Percentiles rank a stretch among this genome's conserved stretches.
phyloP scores from a whole-genome alignment of 2,888 invertebrate genomes.

The Colostygia pectinataria region DNA sequence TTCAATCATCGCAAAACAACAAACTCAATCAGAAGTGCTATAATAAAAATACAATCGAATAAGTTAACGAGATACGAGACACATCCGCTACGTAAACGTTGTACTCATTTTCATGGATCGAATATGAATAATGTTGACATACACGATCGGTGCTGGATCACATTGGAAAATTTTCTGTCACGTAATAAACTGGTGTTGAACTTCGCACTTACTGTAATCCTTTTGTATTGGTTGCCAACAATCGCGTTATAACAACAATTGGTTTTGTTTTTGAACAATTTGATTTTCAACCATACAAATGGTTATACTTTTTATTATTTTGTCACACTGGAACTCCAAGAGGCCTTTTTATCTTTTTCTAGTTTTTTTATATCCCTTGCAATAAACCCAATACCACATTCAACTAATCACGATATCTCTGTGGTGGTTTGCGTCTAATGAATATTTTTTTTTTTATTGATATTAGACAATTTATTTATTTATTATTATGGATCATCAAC shows the following conservation, averaged over 20 bases:
- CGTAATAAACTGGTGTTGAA: conserved; percentile 29
- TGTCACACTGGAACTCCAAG: no score
- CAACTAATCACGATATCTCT: no score
- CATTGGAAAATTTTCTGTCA: conserved; percentile 13
- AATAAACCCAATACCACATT: no score
- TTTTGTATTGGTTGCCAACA: background rate
- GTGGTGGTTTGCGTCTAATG: no score
- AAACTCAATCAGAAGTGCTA: conserved; percentile 20
- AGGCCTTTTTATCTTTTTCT: no score
- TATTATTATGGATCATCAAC: no score
- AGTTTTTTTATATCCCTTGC: no score
- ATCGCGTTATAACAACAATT: background rate
- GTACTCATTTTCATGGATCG: conserved; percentile 35
- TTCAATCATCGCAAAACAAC: background rate
- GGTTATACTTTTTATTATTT: no score
- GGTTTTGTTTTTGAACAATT: no score
- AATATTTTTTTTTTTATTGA: no score
- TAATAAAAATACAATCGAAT: conserved; percentile 34
- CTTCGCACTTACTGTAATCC: conserved; percentile 12
- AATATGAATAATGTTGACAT: conserved; percentile 39
- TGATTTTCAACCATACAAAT: no score
- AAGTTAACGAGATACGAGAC: conserved; percentile 34
- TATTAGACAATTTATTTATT: no score
- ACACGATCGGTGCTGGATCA: conserved; percentile 36
- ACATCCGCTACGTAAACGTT: conserved; percentile 30